A percentile compares a stretch with the other conserved stretches of the same genome.
phyloP scores from a whole-genome alignment of 2,797 vertebrate genomes.

The Acanthornis magna region DNA sequence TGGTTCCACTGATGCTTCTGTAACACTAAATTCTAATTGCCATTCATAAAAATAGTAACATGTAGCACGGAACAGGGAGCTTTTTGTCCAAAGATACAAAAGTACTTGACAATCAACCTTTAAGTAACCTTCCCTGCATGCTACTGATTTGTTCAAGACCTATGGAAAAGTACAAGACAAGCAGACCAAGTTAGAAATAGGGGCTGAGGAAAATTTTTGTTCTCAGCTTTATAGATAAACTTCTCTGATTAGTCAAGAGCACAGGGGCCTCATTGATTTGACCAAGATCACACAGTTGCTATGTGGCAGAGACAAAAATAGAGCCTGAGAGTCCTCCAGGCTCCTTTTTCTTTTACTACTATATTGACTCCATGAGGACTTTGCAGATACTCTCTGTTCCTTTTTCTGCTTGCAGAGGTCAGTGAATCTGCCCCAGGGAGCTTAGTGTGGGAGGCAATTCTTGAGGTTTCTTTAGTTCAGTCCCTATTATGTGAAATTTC shows the following conservation, averaged over 20 bases:
- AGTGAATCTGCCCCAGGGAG: neutral
- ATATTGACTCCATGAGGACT: neutral
- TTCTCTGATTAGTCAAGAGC: slow-evolving; percentile 44
- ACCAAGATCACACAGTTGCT: slow-evolving; percentile 28
- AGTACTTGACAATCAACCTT: slow-evolving; percentile 49
- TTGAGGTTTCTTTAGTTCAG: neutral
- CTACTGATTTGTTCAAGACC: slow-evolving; percentile 29
- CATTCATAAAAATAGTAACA: slow-evolving; percentile 53
- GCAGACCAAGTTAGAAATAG: neutral
- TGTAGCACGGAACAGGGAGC: neutral
- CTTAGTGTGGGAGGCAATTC: neutral
- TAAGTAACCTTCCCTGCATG: slow-evolving; percentile 36
- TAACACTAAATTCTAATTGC: slow-evolving; percentile 2
- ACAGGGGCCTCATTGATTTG: slow-evolving; percentile 40
- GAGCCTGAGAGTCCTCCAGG: neutral
- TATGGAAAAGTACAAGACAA: slow-evolving; percentile 45
- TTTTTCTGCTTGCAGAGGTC: neutral
- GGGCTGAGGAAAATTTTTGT: neutral
- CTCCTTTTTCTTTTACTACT: slow-evolving; percentile 1
- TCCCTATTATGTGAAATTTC: neutral
- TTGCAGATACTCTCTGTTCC: neutral
- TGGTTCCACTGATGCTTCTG: neutral
- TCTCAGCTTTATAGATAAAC: slow-evolving; percentile 27
- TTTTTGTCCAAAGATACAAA: slow-evolving; percentile 48
- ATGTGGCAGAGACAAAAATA: slow-evolving; percentile 41